Evolutionary conservation across 2,797 vertebrate species (phyloP).

Genomic region (Acridotheres tristis): DNA sequence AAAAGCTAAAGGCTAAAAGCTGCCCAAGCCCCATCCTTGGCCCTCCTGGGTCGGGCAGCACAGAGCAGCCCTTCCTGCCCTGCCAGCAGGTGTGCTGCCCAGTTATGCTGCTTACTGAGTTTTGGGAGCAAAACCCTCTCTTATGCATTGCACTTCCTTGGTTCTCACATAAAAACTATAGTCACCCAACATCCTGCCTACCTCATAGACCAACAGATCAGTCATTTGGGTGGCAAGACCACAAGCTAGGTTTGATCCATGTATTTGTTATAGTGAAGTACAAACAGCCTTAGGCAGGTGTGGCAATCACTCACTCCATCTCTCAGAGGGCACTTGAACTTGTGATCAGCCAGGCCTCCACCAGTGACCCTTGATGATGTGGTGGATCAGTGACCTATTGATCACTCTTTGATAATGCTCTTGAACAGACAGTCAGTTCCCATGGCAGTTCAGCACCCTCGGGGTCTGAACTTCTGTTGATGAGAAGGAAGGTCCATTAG

Average conservation of each 20-base stretch:
- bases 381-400: background rate
- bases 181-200: background rate
- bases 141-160: conserved; percentile 50
- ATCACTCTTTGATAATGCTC: background rate
- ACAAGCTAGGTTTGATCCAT: background rate
- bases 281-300: background rate
- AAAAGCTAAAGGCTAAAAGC: background rate
- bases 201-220: background rate
- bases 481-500: background rate
- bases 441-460: background rate
- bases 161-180: conserved; percentile 20
- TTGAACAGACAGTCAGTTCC: background rate
- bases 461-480: background rate
- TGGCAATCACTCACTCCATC: background rate
- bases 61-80: background rate
- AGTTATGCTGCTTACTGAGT: background rate
- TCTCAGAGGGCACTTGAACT: background rate
- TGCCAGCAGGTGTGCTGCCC: background rate
- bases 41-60: background rate
- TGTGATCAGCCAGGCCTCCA: background rate
- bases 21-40: background rate
- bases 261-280: background rate
- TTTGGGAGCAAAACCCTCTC: conserved; percentile 59
- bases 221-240: background rate
- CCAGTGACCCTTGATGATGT: background rate